phyloP scores from a whole-genome alignment of 2,888 invertebrate species.

The Timandra comae region DNA sequence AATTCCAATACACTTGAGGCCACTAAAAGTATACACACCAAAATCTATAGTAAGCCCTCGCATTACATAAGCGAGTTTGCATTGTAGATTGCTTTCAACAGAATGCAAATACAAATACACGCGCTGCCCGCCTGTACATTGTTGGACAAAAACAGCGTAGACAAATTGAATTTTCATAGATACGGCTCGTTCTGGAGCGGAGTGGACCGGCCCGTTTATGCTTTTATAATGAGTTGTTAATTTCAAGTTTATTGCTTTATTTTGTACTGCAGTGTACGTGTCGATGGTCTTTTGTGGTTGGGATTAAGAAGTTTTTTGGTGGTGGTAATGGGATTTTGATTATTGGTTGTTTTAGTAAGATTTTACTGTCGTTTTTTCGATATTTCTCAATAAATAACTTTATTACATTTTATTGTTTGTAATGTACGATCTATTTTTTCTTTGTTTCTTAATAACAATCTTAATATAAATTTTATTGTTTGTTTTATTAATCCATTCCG shows the following conservation, averaged over 20 bases:
- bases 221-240: conserved; percentile 24
- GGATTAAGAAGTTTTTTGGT: not conserved
- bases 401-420: no score
- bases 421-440: no score
- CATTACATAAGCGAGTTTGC: conserved; percentile 61
- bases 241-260: conserved; percentile 10
- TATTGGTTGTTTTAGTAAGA: no score
- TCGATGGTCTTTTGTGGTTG: conserved; percentile 1
- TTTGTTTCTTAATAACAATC: no score
- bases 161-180: conserved; percentile 67
- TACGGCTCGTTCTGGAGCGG: conserved; percentile 25
- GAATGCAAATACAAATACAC: conserved; percentile 61
- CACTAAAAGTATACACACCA: conserved; percentile 18
- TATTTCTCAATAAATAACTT: no score
- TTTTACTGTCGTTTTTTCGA: no score
- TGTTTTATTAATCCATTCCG: no score
- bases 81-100: conserved; percentile 63
- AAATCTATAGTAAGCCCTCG: conserved; percentile 23
- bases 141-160: conserved; percentile 50
- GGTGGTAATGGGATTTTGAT: no score
- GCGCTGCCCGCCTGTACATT: conserved; percentile 38
- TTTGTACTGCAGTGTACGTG: conserved; percentile 6
- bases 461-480: no score
- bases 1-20: conserved; percentile 17
- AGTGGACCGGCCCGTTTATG: conserved; percentile 12